Evolutionary conservation across 2,113 vertebrate species (phyloP).

Genomic region (Peromyscus polionotus): DNA sequence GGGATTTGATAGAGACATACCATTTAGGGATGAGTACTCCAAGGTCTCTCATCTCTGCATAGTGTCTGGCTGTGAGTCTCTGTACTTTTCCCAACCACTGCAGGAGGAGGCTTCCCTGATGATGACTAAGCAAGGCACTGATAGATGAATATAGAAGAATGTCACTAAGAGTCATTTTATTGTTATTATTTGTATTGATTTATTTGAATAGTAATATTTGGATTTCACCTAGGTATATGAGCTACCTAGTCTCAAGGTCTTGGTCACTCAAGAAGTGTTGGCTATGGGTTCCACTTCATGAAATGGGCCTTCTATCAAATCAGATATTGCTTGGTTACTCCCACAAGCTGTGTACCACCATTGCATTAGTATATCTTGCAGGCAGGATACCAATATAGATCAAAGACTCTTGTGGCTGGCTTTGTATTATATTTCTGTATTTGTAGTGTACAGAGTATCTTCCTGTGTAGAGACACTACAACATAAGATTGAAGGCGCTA

Average conservation of each 20-base stretch:
- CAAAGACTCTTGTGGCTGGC: not conserved
- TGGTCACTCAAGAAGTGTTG: not conserved
- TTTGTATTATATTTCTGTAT: not conserved
- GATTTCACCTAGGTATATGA: not conserved
- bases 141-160: not conserved
- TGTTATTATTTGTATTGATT: not conserved
- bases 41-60: not conserved
- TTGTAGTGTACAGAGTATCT: not conserved
- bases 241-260: not conserved
- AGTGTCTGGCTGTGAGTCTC: not conserved
- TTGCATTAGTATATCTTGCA: not conserved
- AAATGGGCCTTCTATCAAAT: not conserved
- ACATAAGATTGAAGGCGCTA: not conserved
- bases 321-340: not conserved
- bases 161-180: not conserved
- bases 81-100: not conserved
- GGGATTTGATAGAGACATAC: not conserved
- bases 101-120: not conserved
- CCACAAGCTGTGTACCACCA: not conserved
- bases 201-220: not conserved
- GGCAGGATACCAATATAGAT: not conserved
- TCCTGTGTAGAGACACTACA: not conserved
- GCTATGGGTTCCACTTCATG: not conserved
- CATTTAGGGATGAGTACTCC: not conserved
- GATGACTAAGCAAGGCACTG: not conserved